phyloP scores from a whole-genome alignment of 2,797 vertebrate genomes.

The Dendrocincla tyrannina region DNA sequence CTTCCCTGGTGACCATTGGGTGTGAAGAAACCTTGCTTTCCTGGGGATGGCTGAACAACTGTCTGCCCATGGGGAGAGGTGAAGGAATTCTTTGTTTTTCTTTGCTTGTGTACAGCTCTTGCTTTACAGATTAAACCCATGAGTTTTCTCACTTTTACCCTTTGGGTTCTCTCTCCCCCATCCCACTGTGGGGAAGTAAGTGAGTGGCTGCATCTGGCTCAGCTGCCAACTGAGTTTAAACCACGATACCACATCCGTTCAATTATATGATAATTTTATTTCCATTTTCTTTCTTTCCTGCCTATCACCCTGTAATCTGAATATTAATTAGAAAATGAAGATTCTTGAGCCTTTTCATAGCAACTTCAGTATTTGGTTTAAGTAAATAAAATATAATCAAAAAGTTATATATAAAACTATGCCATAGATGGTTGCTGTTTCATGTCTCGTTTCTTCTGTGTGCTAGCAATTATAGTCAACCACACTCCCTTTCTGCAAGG shows the following conservation, averaged over 20 bases:
- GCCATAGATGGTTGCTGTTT: background rate
- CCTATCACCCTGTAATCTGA: background rate
- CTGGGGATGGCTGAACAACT: background rate
- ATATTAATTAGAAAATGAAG: background rate
- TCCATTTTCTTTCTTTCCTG: background rate
- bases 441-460: background rate
- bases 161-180: background rate
- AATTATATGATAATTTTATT: background rate
- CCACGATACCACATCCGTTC: background rate
- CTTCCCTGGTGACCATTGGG: background rate
- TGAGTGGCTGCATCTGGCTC: no score
- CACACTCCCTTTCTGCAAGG: background rate
- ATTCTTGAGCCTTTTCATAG: background rate
- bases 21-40: background rate
- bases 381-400: background rate
- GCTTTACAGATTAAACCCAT: background rate
- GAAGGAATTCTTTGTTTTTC: background rate
- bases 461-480: background rate
- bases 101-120: background rate
- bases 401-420: background rate
- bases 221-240: background rate
- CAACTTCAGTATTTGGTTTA: background rate
- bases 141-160: background rate
- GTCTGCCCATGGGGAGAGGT: background rate
- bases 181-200: background rate